Evolutionary conservation across 1,140 invertebrate genomes (phyloP).

Genomic region (Diprion similis): DNA sequence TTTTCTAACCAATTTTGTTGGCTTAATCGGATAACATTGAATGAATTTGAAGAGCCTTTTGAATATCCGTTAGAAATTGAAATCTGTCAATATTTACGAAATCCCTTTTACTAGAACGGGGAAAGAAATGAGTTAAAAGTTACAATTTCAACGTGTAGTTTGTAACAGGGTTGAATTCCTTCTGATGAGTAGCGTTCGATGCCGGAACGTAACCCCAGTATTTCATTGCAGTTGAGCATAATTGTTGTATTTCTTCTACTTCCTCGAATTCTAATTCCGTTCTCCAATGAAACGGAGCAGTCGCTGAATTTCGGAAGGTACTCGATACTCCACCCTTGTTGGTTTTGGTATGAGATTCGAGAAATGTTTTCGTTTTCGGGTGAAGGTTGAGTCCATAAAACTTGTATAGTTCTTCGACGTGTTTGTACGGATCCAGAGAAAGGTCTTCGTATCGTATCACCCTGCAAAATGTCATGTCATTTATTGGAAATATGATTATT

Average conservation of each 20-base stretch:
- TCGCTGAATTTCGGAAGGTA: slow-evolving; percentile 82
- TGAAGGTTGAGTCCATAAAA: slow-evolving; percentile 80
- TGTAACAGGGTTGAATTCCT: slow-evolving; percentile 65
- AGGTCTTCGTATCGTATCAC: slow-evolving; percentile 86
- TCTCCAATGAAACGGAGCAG: slow-evolving; percentile 85
- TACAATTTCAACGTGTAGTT: slow-evolving; percentile 48
- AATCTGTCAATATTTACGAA: background rate
- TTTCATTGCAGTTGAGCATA: slow-evolving; percentile 77
- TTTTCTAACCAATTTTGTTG: too few species aligned
- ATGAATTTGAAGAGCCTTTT: too few species aligned
- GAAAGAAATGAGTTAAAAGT: slow-evolving; percentile 24
- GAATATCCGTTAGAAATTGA: slow-evolving; percentile 11
- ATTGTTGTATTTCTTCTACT: slow-evolving; percentile 68
- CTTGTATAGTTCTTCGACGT: slow-evolving; percentile 73
- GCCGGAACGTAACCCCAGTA: slow-evolving; percentile 77
- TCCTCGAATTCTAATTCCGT: slow-evolving; percentile 74
- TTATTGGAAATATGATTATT: too few species aligned
- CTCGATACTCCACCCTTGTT: slow-evolving; percentile 84
- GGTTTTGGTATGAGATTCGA: slow-evolving; percentile 82
- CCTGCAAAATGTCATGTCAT: slow-evolving; percentile 58
- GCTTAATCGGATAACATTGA: too few species aligned
- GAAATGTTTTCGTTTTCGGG: slow-evolving; percentile 72
- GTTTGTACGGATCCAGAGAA: slow-evolving; percentile 76
- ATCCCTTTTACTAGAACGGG: too few species aligned
- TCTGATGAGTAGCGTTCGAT: slow-evolving; percentile 61